Base-by-base conservation (phyloP, 2,113 vertebrate genomes). In the Sialia sialis region DNA sequence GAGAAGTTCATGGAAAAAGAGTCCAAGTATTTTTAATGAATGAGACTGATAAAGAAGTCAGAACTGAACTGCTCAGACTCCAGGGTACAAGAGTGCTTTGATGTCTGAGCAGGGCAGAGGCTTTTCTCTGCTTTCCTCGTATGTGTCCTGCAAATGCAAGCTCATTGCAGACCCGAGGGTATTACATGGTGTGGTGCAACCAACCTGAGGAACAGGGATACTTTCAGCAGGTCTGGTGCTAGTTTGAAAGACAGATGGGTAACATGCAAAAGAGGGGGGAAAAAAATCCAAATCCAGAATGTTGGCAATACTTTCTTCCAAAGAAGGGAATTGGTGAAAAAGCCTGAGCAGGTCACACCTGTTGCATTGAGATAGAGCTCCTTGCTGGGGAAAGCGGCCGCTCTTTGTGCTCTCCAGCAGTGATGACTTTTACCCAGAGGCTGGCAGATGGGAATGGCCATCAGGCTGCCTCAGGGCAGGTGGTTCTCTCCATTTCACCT, bases 391-490 rank as follows among this genome's bases (percentile, higher is more conserved):
- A 68, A 69, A 16, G 38, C 38, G 20, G 25, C 52, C 76, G 34
- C 83, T 73, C 38, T 81, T 69, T 56, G 14, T 1, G 1, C 15
- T 69, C 21, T 55, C n/a, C 3, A 4, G 49, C 27, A 74, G 16
- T 7, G 36, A 43, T 19, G 41, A 54, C 25, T 58, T 91, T 62
- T 66, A 30, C 34, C 7, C 20, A 56, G 55, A 74, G 29, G 16
- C 59, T 58, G 41, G 51, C 55, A 56, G 74, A 32, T 54, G 43
- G 51, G 29, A 84, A 55, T 1, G 3, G 74, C 36, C 38, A 60
- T 39, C 1, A 3, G 25, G 17, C 41, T 79, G 39, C 52, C 63
- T 72, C 0, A 0, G 52, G 43, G 22, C 29, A 29, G 48, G 62
- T 54, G 32, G 13, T 83, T 27, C 32, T 79, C 39, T 92, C 39